Evolutionary conservation across 1,140 invertebrate genomes (phyloP).

Genomic region (Rhopalosiphum maidis): DNA sequence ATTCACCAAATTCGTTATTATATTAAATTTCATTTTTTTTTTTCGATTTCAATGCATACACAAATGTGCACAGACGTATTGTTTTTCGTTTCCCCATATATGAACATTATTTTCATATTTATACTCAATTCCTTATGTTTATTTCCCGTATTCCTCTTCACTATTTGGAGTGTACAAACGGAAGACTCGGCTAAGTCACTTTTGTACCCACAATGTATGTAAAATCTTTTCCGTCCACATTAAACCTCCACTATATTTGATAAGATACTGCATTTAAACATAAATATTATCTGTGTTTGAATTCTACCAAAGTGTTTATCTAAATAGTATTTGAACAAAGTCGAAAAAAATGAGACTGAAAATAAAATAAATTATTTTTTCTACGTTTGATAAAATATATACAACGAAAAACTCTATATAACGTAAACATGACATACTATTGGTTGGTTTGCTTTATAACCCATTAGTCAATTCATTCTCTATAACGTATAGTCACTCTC

Average conservation of each 20-base stretch:
- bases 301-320: background rate
- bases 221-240: background rate
- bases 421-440: too few species aligned
- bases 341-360: background rate
- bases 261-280: background rate
- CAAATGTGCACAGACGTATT: background rate
- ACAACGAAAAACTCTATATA: too few species aligned
- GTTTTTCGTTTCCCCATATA: background rate
- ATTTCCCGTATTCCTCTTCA: background rate
- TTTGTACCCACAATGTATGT: background rate
- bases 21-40: background rate
- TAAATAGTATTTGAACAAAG: background rate
- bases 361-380: too few species aligned
- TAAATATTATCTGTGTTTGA: background rate
- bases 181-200: background rate
- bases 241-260: background rate
- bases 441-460: too few species aligned
- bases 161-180: background rate
- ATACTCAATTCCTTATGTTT: background rate
- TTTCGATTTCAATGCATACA: background rate
- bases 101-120: slow-evolving; percentile 13
- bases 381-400: too few species aligned
- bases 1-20: background rate
- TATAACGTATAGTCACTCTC: too few species aligned
- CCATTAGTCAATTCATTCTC: too few species aligned